Conservation (phyloP, 2,797 vertebrate genomes). For the Peromyscus melanophrys region DNA sequence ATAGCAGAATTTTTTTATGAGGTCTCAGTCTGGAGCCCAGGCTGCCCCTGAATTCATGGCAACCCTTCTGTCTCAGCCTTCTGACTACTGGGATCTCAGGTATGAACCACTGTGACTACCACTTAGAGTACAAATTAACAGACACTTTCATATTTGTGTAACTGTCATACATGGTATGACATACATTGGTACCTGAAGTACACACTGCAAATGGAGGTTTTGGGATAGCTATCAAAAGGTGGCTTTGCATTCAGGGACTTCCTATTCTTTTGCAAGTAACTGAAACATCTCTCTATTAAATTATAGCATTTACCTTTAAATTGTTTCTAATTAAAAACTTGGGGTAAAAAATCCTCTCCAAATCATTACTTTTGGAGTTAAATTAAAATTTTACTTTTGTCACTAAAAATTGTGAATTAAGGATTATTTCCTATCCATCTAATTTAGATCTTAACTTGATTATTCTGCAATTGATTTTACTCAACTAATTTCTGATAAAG, state of each 20-base stretch:
- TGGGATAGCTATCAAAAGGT: not conserved
- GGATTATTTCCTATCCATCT: not conserved
- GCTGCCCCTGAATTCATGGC: not conserved
- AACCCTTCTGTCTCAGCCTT: not conserved
- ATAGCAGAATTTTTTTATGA: not conserved
- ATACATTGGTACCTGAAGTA: not conserved
- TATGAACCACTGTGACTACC: not conserved
- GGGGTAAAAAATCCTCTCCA: conserved; percentile 27
- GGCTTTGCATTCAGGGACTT: not conserved
- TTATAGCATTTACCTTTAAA: conserved; percentile 18
- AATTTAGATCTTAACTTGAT: conserved; percentile 45
- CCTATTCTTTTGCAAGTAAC: conserved; percentile 47
- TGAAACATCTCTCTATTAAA: conserved; percentile 56
- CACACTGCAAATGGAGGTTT: not conserved
- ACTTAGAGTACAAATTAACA: not conserved
- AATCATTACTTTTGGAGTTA: conserved; percentile 22
- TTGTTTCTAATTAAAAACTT: conserved; percentile 60
- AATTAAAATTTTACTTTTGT: conserved; percentile 63
- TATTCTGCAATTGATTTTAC: conserved; percentile 55
- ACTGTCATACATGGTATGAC: not conserved
- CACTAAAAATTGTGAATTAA: conserved; percentile 48
- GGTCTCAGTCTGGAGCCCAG: not conserved
- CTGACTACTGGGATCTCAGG: not conserved
- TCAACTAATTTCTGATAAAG: conserved; percentile 47
- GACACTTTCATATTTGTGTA: conserved; percentile 53